Evolutionary conservation across 1,140 invertebrate species (phyloP), one percentile per base, ranked within the genome.

Genomic region (Calliphora vicina): DNA sequence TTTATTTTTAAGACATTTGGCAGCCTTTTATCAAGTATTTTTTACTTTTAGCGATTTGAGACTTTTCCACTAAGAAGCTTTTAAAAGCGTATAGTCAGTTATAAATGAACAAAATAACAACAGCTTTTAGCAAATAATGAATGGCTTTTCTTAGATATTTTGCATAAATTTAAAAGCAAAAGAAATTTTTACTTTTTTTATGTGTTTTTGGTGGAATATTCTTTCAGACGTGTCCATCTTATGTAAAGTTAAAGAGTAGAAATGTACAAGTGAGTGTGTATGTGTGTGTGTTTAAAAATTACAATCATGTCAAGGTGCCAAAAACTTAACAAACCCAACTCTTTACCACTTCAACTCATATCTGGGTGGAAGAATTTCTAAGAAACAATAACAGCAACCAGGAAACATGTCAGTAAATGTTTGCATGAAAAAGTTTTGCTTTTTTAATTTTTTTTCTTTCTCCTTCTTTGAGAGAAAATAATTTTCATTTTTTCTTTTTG

Each of bases 291-390:
- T 67, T 67, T 67, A 42, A n/a, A 43, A 78, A 78, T 78, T 78
- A 78, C 74, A 78, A 78, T 78, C 35, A 78, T 78, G 74, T 78
- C 74, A 78, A 78, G 74, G 74, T 78, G 74, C 74, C 74, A 78
- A 78, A 78, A 78, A 78, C 74, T 78, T 78, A 42, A 78, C n/a
- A 43, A 78, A 78, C 74, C 35, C n/a, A 67, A 67, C 61, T 67
- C n/a, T 67, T 23, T 25, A 67, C 61, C 61, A 67, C 61, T 67
- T 67, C 61, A 57, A 23, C 61, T 23, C 20, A 67, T 23, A 67
- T 67, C 61, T 67, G 17, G n/a, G 20, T 12, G n/a, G n/a, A 57
- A 57, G 13, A n/a, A 57, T 57, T 57, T 57, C 50, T 67, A 23
- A 23, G n/a, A 23, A 67, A 25, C 61, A 67, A 67, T 25, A 23